Conservation (phyloP, 2,888 invertebrate genomes). For the Leucophora obtusa region DNA sequence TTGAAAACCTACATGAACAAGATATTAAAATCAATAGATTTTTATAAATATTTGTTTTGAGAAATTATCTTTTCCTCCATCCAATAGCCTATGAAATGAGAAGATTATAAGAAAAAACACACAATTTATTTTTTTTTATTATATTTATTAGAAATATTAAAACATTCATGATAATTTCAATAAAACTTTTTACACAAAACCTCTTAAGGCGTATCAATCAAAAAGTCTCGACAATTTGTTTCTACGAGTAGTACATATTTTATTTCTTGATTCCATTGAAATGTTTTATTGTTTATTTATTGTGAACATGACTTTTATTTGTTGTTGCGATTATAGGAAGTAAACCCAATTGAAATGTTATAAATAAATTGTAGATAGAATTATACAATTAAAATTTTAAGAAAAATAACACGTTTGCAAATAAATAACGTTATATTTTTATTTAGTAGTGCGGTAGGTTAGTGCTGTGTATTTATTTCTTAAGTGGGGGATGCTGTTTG, state of each 20-base stretch:
- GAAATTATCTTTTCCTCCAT: background rate
- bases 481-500: background rate
- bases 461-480: background rate
- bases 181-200: background rate
- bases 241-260: too few species aligned
- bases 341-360: constrained; percentile 33
- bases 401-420: constrained; percentile 1
- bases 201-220: background rate
- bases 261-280: background rate
- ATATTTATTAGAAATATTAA: constrained; percentile 4
- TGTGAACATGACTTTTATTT: background rate
- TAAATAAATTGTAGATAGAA: background rate
- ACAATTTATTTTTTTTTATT: background rate
- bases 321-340: constrained; percentile 45
- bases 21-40: too few species aligned
- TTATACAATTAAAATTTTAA: background rate
- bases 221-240: background rate
- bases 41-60: too few species aligned
- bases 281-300: background rate
- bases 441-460: constrained; percentile 1
- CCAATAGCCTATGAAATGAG: background rate
- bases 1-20: too few species aligned
- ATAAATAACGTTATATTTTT: constrained; percentile 1
- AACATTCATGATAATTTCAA: constrained; percentile 2
- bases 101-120: background rate